Conservation (phyloP, 2,113 vertebrate species). For the Phaethornis superciliosus region DNA sequence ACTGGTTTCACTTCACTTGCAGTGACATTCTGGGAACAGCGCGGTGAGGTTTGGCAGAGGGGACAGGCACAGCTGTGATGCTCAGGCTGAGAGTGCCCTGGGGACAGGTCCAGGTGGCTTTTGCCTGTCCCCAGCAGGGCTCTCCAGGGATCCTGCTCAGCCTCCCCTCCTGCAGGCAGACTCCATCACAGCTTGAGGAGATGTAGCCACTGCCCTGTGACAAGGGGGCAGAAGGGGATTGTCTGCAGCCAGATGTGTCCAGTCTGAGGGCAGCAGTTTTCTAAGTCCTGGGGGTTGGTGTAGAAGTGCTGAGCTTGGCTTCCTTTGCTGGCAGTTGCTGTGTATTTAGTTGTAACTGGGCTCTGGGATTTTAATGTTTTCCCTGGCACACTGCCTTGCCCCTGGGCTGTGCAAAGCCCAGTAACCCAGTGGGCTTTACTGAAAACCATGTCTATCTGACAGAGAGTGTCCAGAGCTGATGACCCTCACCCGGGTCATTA, state of each 20-base stretch:
- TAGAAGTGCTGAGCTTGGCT: background rate
- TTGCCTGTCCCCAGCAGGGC: background rate
- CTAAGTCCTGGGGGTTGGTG: background rate
- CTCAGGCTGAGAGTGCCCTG: background rate
- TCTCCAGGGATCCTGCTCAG: background rate
- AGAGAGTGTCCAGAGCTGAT: background rate
- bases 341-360: background rate
- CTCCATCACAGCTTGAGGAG: background rate
- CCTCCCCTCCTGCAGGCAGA: background rate
- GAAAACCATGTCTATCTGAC: background rate
- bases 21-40: fast-evolving
- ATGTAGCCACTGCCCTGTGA: background rate
- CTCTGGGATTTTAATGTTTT: background rate
- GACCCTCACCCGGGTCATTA: background rate
- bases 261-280: background rate
- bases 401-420: background rate
- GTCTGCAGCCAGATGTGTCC: fast-evolving
- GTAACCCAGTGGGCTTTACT: background rate
- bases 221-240: background rate
- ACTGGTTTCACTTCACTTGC: background rate
- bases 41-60: background rate
- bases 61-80: background rate
- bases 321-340: background rate
- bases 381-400: background rate
- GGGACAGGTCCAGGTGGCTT: background rate